phyloP scores from a whole-genome alignment of 30 jellyfish, hydroid and myxozoan genomes.

The Aurelia sp. region DNA sequence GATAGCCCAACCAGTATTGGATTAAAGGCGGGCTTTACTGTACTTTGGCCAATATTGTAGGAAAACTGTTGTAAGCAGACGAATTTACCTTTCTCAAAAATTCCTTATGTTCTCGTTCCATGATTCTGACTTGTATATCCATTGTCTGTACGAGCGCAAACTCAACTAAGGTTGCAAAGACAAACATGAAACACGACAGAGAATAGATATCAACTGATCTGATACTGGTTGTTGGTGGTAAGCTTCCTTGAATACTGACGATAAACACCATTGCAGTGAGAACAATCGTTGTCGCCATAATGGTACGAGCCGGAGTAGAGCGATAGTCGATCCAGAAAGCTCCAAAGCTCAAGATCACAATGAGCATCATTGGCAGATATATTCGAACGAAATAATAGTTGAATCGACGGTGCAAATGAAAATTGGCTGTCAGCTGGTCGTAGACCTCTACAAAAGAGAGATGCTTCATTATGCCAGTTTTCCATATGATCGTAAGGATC shows the following conservation, averaged over 20 bases:
- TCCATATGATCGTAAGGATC: neutral
- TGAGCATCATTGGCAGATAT: conserved; percentile 49
- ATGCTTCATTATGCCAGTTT: neutral
- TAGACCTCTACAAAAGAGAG: conserved; percentile 13
- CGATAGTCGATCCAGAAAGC: conserved; percentile 67
- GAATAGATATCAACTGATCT: conserved; percentile 52
- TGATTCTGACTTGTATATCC: conserved; percentile 34
- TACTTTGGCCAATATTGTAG: too few relatives aligned
- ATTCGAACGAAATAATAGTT: conserved; percentile 38
- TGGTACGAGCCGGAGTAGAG: conserved; percentile 68
- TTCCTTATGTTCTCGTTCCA: neutral
- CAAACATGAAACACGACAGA: conserved; percentile 49
- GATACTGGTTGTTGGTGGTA: conserved; percentile 54
- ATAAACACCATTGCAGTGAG: conserved; percentile 53
- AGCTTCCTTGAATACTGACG: conserved; percentile 37
- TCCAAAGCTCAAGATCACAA: conserved; percentile 44
- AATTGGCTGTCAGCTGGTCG: conserved; percentile 26
- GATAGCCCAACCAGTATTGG: too few relatives aligned
- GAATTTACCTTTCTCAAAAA: neutral
- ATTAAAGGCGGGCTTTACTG: too few relatives aligned
- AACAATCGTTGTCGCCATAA: conserved; percentile 56
- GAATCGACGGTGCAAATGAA: conserved; percentile 39
- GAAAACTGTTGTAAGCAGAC: too few relatives aligned
- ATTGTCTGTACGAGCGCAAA: conserved; percentile 64
- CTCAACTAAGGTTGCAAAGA: conserved; percentile 51